Evolutionary conservation across 2,797 vertebrate species (phyloP), one percentile per base, ranked within the genome.

Genomic region (Rhynchotus rufescens): DNA sequence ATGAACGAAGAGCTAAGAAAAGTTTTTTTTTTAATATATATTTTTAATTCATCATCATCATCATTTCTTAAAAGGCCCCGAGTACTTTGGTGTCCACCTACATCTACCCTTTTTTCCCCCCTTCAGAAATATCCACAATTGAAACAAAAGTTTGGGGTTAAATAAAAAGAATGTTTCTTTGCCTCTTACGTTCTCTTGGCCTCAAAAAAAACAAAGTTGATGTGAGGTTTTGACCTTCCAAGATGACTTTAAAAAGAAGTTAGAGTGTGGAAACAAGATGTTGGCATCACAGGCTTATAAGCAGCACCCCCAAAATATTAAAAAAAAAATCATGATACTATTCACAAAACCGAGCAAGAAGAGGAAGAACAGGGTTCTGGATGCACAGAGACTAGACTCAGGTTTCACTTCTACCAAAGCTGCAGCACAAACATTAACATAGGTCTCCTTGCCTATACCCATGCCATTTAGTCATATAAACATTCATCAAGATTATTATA

Each of bases 1-100:
- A 26, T 36, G 42, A 88, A 78, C 44, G 72, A 88, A 83, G 25
- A 73, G 10, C 21, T 76, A 81, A 86, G 60, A 73, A 86, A 93
- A 88, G 15, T 79, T 8, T 75, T 73, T 69, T 84, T 2, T 44
- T 73, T 91, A n/a, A n/a, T n/a, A n/a, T n/a, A n/a, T n/a, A n/a
- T 79, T 76, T 60, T 28, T 72, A 44, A 76, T 84, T 77, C 52
- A 60, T 5, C 25, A 72, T 8, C 25, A 72, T 8, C 74, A 44
- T 64, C 32, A 61, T 77, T 57, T 82, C 32, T 82, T 89, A 30
- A 64, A 84, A 82, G 32, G 71, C 15, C 2, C 8, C 40, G 62
- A 77, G 42, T 54, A 93, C 49, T 51, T n/a, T 76, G 16, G 17
- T 45, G 23, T 60, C 44, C 8, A 57, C 10, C 9, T 60, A 47